phyloP scores from a whole-genome alignment of 2,113 vertebrate genomes.

The Bubo scandiacus region DNA sequence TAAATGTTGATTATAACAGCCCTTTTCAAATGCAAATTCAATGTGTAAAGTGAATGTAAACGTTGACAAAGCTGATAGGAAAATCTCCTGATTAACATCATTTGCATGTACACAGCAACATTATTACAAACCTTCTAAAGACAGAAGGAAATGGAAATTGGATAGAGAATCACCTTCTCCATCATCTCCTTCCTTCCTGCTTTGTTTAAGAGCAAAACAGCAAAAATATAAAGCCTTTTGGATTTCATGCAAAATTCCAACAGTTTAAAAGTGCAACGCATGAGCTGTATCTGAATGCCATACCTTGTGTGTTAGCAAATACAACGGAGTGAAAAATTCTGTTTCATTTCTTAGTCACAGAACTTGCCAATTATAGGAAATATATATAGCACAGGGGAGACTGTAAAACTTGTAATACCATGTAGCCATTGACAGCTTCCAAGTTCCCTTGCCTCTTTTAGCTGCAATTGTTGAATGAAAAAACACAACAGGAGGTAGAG shows the following conservation, averaged over 20 bases:
- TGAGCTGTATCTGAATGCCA: not conserved
- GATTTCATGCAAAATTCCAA: not conserved
- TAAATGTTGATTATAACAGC: conserved; percentile 80
- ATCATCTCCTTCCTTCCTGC: not conserved
- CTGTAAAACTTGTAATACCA: not conserved
- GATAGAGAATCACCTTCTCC: conserved; percentile 39
- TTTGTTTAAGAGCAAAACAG: conserved; percentile 21
- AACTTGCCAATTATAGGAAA: not conserved
- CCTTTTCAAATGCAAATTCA: conserved; percentile 80
- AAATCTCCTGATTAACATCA: conserved; percentile 74
- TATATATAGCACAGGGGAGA: not conserved
- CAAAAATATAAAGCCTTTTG: not conserved
- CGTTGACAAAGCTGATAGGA: conserved; percentile 76
- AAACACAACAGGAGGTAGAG: not conserved
- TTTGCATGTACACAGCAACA: conserved; percentile 58
- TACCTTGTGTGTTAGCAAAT: not conserved
- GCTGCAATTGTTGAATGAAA: not conserved
- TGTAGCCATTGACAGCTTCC: not conserved
- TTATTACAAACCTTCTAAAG: conserved; percentile 43
- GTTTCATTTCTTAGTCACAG: not conserved
- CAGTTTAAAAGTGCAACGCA: not conserved
- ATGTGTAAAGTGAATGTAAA: conserved; percentile 78
- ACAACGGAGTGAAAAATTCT: not conserved
- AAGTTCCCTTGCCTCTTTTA: not conserved
- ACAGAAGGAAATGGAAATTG: conserved; percentile 24